phyloP scores from a whole-genome alignment of 1,140 invertebrate species.

The Kradibia gibbosae region DNA sequence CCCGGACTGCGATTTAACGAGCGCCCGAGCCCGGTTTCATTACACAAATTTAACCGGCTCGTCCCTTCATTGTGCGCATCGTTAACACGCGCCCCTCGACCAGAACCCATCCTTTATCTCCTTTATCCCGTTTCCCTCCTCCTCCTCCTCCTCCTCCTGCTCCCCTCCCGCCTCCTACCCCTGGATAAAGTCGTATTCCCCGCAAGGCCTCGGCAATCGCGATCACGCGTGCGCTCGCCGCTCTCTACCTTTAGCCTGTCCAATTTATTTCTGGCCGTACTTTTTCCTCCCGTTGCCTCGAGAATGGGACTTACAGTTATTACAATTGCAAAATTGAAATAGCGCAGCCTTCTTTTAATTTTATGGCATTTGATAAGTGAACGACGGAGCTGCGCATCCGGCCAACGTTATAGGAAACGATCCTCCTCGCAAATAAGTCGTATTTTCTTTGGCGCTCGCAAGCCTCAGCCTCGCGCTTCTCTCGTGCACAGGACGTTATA shows the following conservation, averaged over 20 bases:
- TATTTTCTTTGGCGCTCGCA: neutral
- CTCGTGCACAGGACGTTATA: neutral
- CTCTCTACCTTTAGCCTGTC: too few species aligned
- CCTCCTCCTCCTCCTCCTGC: neutral
- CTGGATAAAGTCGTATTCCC: neutral
- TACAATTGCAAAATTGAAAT: neutral
- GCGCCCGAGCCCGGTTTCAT: constrained; percentile 5
- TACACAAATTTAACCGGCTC: constrained; percentile 1
- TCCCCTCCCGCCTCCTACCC: too few species aligned
- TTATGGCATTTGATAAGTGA: neutral
- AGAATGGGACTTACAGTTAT: neutral
- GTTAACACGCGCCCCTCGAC: neutral
- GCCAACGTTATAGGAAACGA: too few species aligned
- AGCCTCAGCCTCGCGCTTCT: neutral
- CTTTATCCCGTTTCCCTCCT: neutral
- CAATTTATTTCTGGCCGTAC: too few species aligned
- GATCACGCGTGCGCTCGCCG: too few species aligned
- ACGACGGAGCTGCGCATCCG: too few species aligned
- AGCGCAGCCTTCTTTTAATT: neutral
- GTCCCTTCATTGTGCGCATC: neutral
- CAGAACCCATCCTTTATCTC: too few species aligned
- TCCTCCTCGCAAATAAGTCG: neutral
- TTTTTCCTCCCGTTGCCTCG: neutral
- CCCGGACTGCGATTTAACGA: neutral
- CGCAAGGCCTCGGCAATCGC: neutral